phyloP scores from a whole-genome alignment of 2,113 vertebrate species.

The Saccopteryx bilineata region DNA sequence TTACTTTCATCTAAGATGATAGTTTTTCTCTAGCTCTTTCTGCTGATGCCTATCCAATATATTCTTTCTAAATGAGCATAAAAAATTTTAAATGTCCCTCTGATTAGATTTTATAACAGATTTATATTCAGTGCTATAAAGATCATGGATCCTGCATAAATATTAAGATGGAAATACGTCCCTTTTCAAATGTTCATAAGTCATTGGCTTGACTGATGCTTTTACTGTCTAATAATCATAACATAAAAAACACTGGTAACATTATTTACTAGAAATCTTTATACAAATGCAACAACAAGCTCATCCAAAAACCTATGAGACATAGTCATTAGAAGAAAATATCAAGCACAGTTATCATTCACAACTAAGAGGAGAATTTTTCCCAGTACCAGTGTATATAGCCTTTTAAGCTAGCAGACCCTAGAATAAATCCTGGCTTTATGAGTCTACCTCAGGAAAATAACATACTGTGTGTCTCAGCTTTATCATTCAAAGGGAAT shows the following conservation, averaged over 20 bases:
- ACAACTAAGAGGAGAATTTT: background rate
- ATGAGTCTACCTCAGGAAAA: background rate
- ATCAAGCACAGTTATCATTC: background rate
- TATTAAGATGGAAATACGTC: background rate
- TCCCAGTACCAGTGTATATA: fast-evolving
- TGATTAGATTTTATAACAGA: background rate
- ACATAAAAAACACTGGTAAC: background rate
- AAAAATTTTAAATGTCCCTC: background rate
- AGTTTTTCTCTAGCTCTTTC: slow-evolving; percentile 28
- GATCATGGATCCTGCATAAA: background rate
- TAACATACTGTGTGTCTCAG: background rate
- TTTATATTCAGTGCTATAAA: background rate
- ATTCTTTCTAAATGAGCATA: background rate
- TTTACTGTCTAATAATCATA: background rate
- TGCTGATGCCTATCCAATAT: background rate
- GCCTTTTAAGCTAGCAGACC: background rate
- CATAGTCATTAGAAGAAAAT: background rate
- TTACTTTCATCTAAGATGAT: slow-evolving; percentile 28
- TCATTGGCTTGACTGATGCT: background rate
- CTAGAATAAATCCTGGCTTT: background rate
- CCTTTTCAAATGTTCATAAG: background rate
- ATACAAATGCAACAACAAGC: background rate
- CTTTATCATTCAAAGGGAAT: background rate
- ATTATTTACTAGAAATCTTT: background rate
- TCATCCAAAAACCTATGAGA: background rate